These are phyloP conservation scores for Chloroclysta siterata DNA, from an alignment of 2,888 invertebrate genomes.

Conservation along the genomic window DNA sequence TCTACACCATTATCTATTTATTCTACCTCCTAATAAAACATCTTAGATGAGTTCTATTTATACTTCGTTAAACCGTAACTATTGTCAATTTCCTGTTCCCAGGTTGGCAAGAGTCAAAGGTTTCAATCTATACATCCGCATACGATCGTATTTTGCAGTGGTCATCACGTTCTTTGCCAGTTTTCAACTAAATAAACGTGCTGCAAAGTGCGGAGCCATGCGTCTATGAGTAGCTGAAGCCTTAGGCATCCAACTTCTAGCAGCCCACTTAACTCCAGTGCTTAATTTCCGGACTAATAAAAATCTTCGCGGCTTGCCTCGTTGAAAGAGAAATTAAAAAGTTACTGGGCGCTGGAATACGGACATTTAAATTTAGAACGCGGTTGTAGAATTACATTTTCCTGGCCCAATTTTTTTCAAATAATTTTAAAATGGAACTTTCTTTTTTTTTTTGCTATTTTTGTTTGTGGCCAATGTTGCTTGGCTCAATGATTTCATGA, in stretches of 20 bases:
- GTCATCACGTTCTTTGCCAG: too few relatives aligned
- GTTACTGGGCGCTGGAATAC: conserved; percentile 32
- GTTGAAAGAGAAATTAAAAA: conserved; percentile 43
- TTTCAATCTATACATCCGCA: background rate
- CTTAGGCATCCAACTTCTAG: conserved; percentile 29
- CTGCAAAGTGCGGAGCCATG: background rate
- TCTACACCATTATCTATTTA: background rate
- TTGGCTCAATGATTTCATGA: too few relatives aligned
- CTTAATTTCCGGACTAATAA: conserved; percentile 45
- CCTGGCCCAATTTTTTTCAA: background rate
- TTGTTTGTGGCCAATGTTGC: background rate
- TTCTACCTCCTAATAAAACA: background rate
- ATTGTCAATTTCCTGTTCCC: conserved; percentile 28
- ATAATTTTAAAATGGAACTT: conserved; percentile 4
- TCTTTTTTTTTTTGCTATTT: background rate
- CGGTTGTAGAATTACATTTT: conserved; percentile 5
- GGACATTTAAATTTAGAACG: conserved; percentile 26
- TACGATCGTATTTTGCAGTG: background rate
- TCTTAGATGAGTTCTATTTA: conserved; percentile 13
- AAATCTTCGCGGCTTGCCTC: conserved; percentile 40
- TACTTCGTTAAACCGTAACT: conserved; percentile 21
- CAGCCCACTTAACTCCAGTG: conserved; percentile 39
- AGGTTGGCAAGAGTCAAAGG: conserved; percentile 14
- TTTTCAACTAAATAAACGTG: too few relatives aligned
- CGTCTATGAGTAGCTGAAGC: background rate